Evolutionary conservation across 2,888 invertebrate genomes (phyloP).

Genomic region (Agrochola lychnidis): DNA sequence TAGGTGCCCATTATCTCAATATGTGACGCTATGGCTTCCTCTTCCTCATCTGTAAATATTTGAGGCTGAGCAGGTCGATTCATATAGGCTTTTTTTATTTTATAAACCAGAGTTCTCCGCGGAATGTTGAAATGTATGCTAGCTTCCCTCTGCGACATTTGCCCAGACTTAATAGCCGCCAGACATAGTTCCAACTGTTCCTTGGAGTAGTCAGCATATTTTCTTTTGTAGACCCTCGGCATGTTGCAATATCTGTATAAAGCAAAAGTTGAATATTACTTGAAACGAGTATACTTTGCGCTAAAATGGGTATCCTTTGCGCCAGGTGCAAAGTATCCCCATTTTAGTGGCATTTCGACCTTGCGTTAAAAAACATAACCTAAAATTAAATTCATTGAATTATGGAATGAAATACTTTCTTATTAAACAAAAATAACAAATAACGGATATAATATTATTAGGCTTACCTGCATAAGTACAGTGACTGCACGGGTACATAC

Average conservation of each 20-base stretch:
- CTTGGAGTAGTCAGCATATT: constrained; percentile 14
- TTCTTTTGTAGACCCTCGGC: constrained; percentile 30
- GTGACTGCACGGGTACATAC: no score
- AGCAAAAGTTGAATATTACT: constrained; percentile 15
- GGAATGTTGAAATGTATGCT: constrained; percentile 27
- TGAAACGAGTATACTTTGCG: constrained; percentile 1
- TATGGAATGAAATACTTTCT: no score
- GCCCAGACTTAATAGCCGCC: constrained; percentile 3
- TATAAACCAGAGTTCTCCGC: constrained; percentile 26
- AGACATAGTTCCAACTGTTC: constrained; percentile 5
- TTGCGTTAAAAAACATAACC: neutral
- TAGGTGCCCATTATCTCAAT: constrained; percentile 16
- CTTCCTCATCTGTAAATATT: constrained; percentile 28
- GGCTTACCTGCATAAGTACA: no score
- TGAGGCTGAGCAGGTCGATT: constrained; percentile 24
- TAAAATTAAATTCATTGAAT: no score
- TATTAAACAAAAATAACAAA: no score
- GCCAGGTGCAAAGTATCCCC: constrained; percentile 25
- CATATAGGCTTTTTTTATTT: constrained; percentile 20
- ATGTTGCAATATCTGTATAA: constrained; percentile 23
- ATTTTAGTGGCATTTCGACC: constrained; percentile 1
- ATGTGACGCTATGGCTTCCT: constrained; percentile 26
- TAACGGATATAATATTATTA: no score
- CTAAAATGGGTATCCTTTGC: neutral
- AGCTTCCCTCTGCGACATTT: constrained; percentile 22